Base-by-base conservation (phyloP, 2,797 vertebrate genomes). In the Hephaestus fuliginosus region DNA sequence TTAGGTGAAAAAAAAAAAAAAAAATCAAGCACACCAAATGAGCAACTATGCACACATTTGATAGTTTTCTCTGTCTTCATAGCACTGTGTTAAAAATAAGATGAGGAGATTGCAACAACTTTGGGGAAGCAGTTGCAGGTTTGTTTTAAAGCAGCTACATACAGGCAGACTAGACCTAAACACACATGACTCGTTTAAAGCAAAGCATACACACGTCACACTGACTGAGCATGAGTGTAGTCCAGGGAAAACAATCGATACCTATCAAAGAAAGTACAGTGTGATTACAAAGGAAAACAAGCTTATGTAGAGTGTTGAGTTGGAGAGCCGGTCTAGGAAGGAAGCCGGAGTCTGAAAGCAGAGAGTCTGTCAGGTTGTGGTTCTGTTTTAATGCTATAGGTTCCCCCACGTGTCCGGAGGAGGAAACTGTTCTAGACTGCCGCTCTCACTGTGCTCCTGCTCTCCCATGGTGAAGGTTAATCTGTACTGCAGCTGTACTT, bases 361-460 rank as follows among this genome's bases (percentile, higher is more conserved):
- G 86, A 91, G 62, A 90, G 93, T 95, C 90, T 83, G 85, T 90
- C 76, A 13, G 83, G 72, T 83, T 44, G 75, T 51, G 52, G 66
- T 30, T 51, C 78, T 39, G 56, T 84, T 77, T 67, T 4, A 76
- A 48, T 85, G 90, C 94, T 98, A 99, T 95, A 99, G 97, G 78
- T 91, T 95, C 65, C 97, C 97, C 98, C 98, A 99, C 72, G 96
- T 96, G 83, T 99, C 97, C 0, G 96, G 95, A 3, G 97, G 93
- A 76, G 98, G 98, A 81, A 99, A 98, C 90, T 98, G 96, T 94
- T 99, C 97, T 93, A 99, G 95, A 22, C 96, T 95, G 76, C 98
- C 97, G 77, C 97, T 96, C 93, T 99, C 98, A 0, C 94, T 96
- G 89, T 97, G 97, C 85, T 95, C 95, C 90, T 97, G 94, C 63